Conservation (phyloP, 2,797 vertebrate species). For the Pangasius macronema region DNA sequence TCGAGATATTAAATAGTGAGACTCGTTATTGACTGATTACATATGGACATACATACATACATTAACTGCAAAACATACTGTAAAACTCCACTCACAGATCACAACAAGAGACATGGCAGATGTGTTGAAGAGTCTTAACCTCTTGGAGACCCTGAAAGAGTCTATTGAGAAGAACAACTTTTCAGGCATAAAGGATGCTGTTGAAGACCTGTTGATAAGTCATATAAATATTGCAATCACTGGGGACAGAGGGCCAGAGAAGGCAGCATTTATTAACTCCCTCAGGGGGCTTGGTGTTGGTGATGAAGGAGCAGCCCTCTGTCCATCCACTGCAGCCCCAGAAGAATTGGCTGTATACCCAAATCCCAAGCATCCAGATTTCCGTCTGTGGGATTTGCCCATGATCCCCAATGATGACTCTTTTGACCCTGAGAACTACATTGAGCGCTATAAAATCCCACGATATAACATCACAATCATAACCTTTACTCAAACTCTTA, state of each 20-base stretch:
- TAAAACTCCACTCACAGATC: neutral
- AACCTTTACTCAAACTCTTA: slow-evolving; percentile 58
- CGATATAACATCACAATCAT: slow-evolving; percentile 71
- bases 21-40: too few relatives aligned
- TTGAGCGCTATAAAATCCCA: slow-evolving; percentile 64
- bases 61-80: neutral
- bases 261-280: slow-evolving; percentile 69
- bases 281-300: slow-evolving; percentile 66
- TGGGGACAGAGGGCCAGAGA: slow-evolving; percentile 66
- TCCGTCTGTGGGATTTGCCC: slow-evolving; percentile 74
- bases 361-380: slow-evolving; percentile 71
- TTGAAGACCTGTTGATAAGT: slow-evolving; percentile 76
- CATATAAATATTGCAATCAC: slow-evolving; percentile 70
- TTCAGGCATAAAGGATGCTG: slow-evolving; percentile 71
- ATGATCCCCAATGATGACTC: slow-evolving; percentile 55
- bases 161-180: slow-evolving; percentile 73
- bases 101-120: slow-evolving; percentile 66
- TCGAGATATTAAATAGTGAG: too few relatives aligned
- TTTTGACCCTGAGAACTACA: slow-evolving; percentile 66
- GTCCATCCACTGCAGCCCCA: slow-evolving; percentile 43
- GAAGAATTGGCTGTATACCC: slow-evolving; percentile 67
- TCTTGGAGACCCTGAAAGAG: slow-evolving; percentile 73
- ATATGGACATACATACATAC: neutral
- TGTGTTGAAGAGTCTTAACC: slow-evolving; percentile 68
- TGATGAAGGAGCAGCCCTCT: slow-evolving; percentile 64